A percentile compares a stretch with the other conserved stretches of the same genome.
These are phyloP conservation scores for Hemicentrotus pulcherrimus DNA, from an alignment of 35 echinoderm and acorn worm genomes.

Conservation along the genomic window DNA sequence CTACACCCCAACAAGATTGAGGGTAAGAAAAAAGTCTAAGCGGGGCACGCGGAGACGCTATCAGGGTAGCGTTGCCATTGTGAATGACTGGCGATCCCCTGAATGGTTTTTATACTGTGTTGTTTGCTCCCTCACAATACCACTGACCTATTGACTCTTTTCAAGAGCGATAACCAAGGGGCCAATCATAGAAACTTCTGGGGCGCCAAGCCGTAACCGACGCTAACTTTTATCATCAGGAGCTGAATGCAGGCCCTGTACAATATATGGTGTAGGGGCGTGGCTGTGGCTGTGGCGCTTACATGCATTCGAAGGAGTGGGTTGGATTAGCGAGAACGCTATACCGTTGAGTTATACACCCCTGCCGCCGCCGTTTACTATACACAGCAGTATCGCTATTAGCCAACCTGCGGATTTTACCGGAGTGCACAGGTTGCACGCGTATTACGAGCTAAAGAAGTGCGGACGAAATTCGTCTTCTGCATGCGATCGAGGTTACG, in stretches of 20 bases:
- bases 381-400: too few relatives aligned
- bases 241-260: background rate
- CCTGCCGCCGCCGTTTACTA: too few relatives aligned
- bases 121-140: background rate
- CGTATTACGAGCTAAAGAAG: background rate
- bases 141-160: background rate
- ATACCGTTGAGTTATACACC: background rate
- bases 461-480: background rate
- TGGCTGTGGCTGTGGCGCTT: background rate
- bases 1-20: background rate
- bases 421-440: too few relatives aligned
- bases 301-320: background rate
- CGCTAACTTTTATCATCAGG: background rate
- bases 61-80: background rate
- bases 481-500: background rate
- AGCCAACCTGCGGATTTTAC: too few relatives aligned
- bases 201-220: background rate
- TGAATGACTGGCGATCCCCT: background rate
- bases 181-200: background rate
- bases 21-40: background rate
- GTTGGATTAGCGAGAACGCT: background rate
- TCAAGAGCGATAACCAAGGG: background rate
- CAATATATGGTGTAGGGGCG: background rate
- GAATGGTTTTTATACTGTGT: background rate
- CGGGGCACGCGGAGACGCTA: background rate